Base-by-base conservation (phyloP, 1,140 invertebrate genomes). In the Fopius arisanus region DNA sequence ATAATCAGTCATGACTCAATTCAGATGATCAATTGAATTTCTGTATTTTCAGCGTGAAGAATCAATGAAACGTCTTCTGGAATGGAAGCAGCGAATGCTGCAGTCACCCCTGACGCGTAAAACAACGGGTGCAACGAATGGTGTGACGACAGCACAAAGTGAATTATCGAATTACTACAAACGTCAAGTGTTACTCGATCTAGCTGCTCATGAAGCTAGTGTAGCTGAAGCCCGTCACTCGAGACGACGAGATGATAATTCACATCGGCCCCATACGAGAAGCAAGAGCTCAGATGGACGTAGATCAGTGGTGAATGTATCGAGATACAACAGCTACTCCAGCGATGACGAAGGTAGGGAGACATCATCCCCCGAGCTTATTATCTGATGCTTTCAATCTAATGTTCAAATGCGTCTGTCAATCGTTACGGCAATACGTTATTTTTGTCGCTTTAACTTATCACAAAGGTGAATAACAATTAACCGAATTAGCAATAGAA, bases 11-110 rank as follows among this genome's bases (percentile, higher is more conserved):
- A 4, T 37, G 33, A 12, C 5, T 37, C 33, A 4, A 37, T 12
- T 37, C 12, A 12, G 33, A 37, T 37, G 12, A 37, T 37, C 33
- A 37, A 4, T 37, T 37, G 4, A 48, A 48, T 16, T n/a, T 16
- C 43, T n/a, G 0, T 48, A 48, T 31, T 37, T 70, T 6, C 81
- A 94, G 92, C 90, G 94, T 28, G 95, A 96, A 89, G 95, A 96
- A 86, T 96, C 95, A 4, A 96, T 97, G 95, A 96, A 95, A 87
- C 90, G 96, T 12, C 84, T 97, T 72, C 86, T 96, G 10, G 95
- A 96, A 87, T 97, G 96, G 96, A 97, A 97, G 84, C 95, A 97
- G 86, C 90, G 95, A 79, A 97, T 97, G 96, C 87, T 96, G 74
- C 95, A 96, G 83, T 95, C 94, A 19, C 95, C 96, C 12, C 83